Base-by-base conservation (phyloP, 2,888 invertebrate genomes). In the Meteorus colon region DNA sequence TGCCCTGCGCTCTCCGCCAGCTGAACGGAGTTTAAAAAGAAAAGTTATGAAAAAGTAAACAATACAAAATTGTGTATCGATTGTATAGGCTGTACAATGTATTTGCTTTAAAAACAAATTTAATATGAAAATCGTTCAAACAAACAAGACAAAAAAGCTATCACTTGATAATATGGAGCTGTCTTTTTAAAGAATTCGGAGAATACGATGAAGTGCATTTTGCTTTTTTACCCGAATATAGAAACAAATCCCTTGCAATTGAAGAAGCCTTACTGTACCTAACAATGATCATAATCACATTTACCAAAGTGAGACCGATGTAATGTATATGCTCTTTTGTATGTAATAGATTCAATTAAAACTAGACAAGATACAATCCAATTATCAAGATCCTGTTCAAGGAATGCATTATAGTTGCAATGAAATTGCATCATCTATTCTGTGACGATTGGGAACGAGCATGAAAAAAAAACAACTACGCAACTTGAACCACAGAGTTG, bases 51-150 rank as follows among this genome's bases (percentile, higher is more conserved):
- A 80, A 62, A 63, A 60, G 77, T 73, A 76, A 65, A 59, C 60
- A 79, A 55, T 29, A 74, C 70, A 76, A 66, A 72, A 75, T 68
- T 59, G 76, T 82, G 81, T 81, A 84, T 81, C 82, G 79, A 84
- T 86, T 87, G 87, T 86, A 86, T 85, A 86, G 86, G 84, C 86
- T 87, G 87, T 87, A 87, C 84, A 85, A 83, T 86, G 83, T 86
- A 85, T 86, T 85, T 84, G 86, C 85, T 86, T 86, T 84, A 76
- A 74, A 24, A 75, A 78, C 62, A 73, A 71, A 65, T 65, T 65
- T 41, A 78, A 78, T 78, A 78, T 80, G 78, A 77, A 19, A 55
- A 82, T 80, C 75, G 80, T 84, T 85, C 81, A 80, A 83, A 81
- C 62, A 72, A 75, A 63, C 63, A 62, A 73, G 45, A 73, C 48